These are phyloP conservation scores for Hydrochoerus hydrochaeris DNA, from an alignment of 2,113 vertebrate genomes.

Conservation along the genomic window DNA sequence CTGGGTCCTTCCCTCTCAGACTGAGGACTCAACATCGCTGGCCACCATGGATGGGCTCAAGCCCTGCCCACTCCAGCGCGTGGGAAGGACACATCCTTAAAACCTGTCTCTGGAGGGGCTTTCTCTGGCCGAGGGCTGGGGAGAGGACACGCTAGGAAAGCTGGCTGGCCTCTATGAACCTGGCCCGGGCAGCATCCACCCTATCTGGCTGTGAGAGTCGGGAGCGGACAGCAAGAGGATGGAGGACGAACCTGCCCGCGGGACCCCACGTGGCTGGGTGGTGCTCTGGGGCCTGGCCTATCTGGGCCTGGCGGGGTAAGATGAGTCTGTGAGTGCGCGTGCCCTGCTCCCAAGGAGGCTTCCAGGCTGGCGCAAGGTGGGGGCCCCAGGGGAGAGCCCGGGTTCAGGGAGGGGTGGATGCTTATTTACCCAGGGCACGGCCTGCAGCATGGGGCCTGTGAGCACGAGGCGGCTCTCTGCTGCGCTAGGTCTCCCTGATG, in stretches of 20 bases:
- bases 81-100: background rate
- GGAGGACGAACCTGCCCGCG: background rate
- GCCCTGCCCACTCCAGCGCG: background rate
- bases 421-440: background rate
- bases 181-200: background rate
- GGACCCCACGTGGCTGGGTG: rapidly evolving
- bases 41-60: background rate
- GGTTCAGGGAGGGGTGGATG: background rate
- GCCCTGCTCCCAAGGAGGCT: background rate
- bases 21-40: background rate
- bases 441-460: background rate
- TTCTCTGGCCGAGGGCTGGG: background rate
- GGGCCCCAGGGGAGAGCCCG: background rate
- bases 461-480: background rate
- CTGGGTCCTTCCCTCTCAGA: background rate
- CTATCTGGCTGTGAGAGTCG: background rate
- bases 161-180: background rate
- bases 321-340: no score
- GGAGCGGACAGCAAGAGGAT: background rate
- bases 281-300: background rate
- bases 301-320: background rate
- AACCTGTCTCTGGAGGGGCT: background rate
- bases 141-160: background rate
- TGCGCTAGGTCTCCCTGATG: background rate
- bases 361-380: background rate